phyloP scores from a whole-genome alignment of 2,797 vertebrate genomes.

The Enteromius unitaeniatus region DNA sequence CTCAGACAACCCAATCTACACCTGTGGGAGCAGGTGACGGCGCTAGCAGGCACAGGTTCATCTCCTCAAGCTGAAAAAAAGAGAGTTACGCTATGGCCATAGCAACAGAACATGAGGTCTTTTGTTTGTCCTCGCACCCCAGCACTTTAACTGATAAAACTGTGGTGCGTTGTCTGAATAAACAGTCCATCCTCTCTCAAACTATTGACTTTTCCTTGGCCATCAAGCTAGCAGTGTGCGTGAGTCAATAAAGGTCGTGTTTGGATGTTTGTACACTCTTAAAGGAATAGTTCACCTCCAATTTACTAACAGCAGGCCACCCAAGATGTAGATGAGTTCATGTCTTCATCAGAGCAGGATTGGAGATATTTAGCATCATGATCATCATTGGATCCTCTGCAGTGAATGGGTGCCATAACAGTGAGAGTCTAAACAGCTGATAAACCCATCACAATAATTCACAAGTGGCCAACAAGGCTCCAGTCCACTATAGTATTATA shows the following conservation, averaged over 20 bases:
- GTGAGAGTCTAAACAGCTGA: background rate
- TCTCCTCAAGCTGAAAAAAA: constrained; percentile 65
- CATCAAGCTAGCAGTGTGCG: constrained; percentile 69
- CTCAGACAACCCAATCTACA: constrained; percentile 77
- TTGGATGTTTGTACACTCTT: constrained; percentile 54
- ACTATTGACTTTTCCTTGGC: constrained; percentile 80
- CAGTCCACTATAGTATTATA: no score
- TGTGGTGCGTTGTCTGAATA: constrained; percentile 75
- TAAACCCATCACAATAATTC: background rate
- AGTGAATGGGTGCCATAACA: background rate
- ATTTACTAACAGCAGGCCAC: background rate
- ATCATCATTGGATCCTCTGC: background rate
- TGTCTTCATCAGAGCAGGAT: background rate
- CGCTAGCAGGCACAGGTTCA: constrained; percentile 67
- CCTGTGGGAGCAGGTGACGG: constrained; percentile 73
- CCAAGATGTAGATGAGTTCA: background rate
- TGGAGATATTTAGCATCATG: background rate
- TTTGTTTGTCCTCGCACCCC: constrained; percentile 47
- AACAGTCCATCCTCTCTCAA: constrained; percentile 75
- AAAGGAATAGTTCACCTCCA: background rate
- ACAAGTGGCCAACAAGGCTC: background rate
- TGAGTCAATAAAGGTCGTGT: constrained; percentile 61
- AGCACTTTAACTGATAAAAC: constrained; percentile 54
- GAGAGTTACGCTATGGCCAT: constrained; percentile 74
- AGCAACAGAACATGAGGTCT: constrained; percentile 69